Percentiles rank a stretch among this genome's conserved stretches.
phyloP scores from a whole-genome alignment of 2,113 vertebrate species.

The Gallinago undulata region DNA sequence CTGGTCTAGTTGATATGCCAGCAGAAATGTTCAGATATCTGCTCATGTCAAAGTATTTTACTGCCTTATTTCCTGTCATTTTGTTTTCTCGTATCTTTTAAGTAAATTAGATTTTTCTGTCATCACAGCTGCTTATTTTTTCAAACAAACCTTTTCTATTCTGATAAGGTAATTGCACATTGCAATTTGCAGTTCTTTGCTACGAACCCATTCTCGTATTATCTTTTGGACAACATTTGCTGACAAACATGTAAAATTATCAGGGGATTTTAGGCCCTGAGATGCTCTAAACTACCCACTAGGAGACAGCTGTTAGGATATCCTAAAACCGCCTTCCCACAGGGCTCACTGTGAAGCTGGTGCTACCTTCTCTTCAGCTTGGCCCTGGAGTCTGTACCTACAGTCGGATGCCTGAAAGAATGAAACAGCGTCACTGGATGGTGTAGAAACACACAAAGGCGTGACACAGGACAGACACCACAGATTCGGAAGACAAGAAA shows the following conservation, averaged over 20 bases:
- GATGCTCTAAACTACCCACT: background rate
- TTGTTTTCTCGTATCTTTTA: background rate
- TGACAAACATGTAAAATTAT: background rate
- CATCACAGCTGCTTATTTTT: background rate
- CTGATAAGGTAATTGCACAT: background rate
- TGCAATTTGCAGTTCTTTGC: background rate
- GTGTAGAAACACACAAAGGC: background rate
- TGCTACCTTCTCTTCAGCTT: background rate
- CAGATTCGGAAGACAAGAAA: accelerated
- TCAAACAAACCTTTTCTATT: background rate
- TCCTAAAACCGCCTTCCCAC: background rate
- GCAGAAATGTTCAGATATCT: background rate
- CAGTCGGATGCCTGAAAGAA: background rate
- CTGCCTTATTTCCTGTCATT: background rate
- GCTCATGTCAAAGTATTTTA: background rate
- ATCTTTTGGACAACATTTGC: background rate
- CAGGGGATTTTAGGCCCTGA: background rate
- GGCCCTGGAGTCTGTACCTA: background rate
- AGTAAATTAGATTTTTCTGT: background rate
- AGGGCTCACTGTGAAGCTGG: accelerated
- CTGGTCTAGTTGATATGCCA: background rate
- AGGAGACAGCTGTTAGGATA: background rate
- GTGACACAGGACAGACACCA: background rate
- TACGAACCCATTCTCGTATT: background rate
- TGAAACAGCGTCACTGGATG: background rate